Percentiles rank a stretch among this genome's conserved stretches.
These are phyloP conservation scores for Artemisiospiza belli DNA, from an alignment of 2,113 vertebrate species.

Conservation along the genomic window DNA sequence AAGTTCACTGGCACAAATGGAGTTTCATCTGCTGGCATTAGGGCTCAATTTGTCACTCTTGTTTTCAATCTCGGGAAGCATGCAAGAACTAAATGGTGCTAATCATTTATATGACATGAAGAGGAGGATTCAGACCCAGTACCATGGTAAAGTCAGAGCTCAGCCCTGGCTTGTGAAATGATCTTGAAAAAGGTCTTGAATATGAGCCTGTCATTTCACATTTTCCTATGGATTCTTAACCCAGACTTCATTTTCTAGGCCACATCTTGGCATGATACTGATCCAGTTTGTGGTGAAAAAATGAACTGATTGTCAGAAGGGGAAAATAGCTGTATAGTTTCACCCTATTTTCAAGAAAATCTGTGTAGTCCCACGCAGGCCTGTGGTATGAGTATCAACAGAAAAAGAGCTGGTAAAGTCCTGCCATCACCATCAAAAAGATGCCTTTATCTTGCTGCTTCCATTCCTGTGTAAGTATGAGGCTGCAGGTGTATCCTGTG, in stretches of 20 bases:
- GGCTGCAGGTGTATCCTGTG: not conserved
- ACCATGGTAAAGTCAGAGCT: not conserved
- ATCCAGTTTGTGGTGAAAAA: not conserved
- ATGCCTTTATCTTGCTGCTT: not conserved
- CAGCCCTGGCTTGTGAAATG: not conserved
- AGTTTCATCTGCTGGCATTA: slow-evolving; percentile 27
- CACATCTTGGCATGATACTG: not conserved
- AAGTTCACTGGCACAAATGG: not conserved
- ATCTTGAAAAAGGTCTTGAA: not conserved
- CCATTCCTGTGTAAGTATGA: not conserved
- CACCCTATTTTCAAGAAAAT: not conserved
- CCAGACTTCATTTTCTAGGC: not conserved
- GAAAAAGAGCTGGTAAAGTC: not conserved
- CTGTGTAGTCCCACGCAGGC: not conserved
- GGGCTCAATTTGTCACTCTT: slow-evolving; percentile 20
- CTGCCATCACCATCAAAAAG: not conserved
- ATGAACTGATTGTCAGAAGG: not conserved
- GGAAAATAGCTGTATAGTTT: not conserved
- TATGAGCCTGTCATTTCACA: not conserved
- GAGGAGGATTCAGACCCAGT: not conserved
- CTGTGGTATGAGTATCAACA: not conserved
- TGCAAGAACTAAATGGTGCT: not conserved
- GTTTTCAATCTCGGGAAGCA: slow-evolving; percentile 5
- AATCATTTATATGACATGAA: not conserved
- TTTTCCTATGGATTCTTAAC: not conserved